Evolutionary conservation across 2,113 vertebrate genomes (phyloP), one percentile per base, ranked within the genome.

Genomic region (Okapia johnstoni): DNA sequence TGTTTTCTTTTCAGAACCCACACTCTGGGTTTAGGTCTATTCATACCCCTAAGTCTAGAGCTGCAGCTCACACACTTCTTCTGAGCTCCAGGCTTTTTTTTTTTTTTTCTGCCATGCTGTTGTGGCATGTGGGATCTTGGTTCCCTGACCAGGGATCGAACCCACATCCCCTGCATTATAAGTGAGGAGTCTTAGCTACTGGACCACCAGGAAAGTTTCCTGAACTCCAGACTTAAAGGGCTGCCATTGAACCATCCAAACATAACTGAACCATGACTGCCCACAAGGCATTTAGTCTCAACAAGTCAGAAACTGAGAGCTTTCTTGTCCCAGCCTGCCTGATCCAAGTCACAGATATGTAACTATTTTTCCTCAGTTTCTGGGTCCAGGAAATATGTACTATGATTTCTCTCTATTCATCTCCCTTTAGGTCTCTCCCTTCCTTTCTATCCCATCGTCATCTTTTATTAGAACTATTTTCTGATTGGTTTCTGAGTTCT

Each of bases 161-260:
- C 73, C 13, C 40, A 15, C 13, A 5, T 76, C 23, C 40, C 73
- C 73, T 76, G 73, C 12, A 76, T 15, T 46, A 25, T 25, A 77
- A 77, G 13, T 43, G 40, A 15, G 40, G 40, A 28, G 13, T 77
- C 73, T 77, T 46, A 46, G 70, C 70, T 17, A 28, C 40, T 77
- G 40, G 43, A 9, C 13, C 13, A 28, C 25, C 25, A 5, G 73
- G 43, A 28, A 77, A 28, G 6, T 46, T 26, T 26, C 73, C 50
- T n/a, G 48, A 94, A 60, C 40, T 90, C 61, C 50, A 63, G 58
- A 87, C 15, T 48, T 0, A 70, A 19, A 76, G 26, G 19, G 48
- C 14, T 36, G 46, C 33, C 23, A 1, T 40, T 60, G 66, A 25
- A 3, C 36, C 2, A 0, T 17, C 30, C 83, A 2, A 28, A 15